phyloP scores from a whole-genome alignment of 2,888 invertebrate species.

The Cosmia trapezina region DNA sequence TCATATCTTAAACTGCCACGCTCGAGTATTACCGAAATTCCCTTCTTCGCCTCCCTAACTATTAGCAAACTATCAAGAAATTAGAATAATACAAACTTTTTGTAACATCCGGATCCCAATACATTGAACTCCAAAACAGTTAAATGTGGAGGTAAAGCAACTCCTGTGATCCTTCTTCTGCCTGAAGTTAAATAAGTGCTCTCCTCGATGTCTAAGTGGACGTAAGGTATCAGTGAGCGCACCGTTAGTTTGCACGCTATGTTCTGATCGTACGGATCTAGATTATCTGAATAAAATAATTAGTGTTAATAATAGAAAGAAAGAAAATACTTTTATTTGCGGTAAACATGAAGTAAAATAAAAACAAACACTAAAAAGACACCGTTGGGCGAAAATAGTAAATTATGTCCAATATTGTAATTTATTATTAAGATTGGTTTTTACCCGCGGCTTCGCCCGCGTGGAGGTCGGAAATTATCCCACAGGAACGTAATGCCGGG shows the following conservation, averaged over 20 bases:
- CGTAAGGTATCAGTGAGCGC: slow-evolving; percentile 92
- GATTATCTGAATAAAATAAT: slow-evolving; percentile 76
- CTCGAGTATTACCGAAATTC: too few species aligned
- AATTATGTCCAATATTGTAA: neutral
- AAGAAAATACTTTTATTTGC: neutral
- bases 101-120: slow-evolving; percentile 91
- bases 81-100: slow-evolving; percentile 80
- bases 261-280: slow-evolving; percentile 90
- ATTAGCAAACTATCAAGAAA: neutral
- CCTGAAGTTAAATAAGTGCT: slow-evolving; percentile 91
- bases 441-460: too few species aligned
- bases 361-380: neutral
- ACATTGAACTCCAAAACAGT: slow-evolving; percentile 92
- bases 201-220: slow-evolving; percentile 93
- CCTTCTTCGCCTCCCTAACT: too few species aligned
- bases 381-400: neutral
- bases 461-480: too few species aligned
- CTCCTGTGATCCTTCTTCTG: slow-evolving; percentile 80
- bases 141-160: slow-evolving; percentile 85
- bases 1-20: too few species aligned
- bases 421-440: too few species aligned
- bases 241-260: slow-evolving; percentile 89
- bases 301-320: neutral
- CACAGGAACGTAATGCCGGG: too few species aligned
- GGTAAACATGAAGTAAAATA: neutral